Evolutionary conservation across 2,113 vertebrate genomes (phyloP).

Genomic region (Odocoileus virginianus): DNA sequence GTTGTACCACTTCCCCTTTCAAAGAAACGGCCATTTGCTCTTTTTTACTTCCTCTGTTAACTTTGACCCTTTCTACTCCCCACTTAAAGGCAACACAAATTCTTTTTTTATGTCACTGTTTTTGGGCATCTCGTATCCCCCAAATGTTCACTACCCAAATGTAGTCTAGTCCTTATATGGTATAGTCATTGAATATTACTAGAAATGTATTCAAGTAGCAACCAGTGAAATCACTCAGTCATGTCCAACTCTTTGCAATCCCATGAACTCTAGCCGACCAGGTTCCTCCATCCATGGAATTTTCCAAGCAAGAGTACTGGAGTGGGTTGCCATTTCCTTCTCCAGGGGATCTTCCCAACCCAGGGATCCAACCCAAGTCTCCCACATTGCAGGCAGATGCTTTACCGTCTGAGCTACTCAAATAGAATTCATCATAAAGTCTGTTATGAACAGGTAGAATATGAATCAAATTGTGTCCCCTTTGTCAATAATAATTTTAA

Average conservation of each 20-base stretch:
- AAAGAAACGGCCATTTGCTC: neutral
- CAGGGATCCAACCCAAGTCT: neutral
- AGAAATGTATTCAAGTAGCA: neutral
- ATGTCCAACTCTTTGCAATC: neutral
- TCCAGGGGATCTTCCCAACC: neutral
- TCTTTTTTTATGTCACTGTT: neutral
- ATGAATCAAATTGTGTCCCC: neutral
- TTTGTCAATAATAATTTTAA: neutral
- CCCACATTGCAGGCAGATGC: neutral
- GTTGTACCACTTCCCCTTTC: neutral
- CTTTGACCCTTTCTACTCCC: neutral
- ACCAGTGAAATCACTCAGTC: neutral
- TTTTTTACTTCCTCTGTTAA: neutral
- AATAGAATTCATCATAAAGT: neutral
- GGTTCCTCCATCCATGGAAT: neutral
- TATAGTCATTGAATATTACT: neutral
- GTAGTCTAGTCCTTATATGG: neutral
- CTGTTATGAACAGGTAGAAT: neutral
- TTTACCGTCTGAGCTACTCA: neutral
- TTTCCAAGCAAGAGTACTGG: neutral
- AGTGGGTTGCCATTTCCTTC: neutral
- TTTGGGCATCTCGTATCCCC: neutral
- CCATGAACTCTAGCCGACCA: neutral
- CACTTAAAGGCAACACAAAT: neutral
- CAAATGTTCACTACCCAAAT: neutral